Conservation (phyloP, 2,888 invertebrate species). For the Calliphora vomitoria region DNA sequence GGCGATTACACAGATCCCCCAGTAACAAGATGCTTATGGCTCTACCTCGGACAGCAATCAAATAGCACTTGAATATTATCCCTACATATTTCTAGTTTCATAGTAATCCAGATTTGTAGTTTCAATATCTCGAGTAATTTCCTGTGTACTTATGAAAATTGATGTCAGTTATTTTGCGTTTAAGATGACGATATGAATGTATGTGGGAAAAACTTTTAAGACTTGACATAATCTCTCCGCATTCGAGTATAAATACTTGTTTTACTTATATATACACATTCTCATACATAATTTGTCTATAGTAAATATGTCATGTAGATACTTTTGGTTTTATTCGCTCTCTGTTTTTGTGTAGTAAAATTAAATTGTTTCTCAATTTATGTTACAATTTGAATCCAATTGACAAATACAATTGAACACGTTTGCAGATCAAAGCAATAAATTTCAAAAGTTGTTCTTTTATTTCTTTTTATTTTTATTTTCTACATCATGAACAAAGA, state of each 20-base stretch:
- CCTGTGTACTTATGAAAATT: too few relatives aligned
- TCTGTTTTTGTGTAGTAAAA: constrained; percentile 3
- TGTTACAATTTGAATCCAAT: constrained; percentile 56
- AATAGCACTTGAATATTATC: too few relatives aligned
- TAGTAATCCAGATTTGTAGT: too few relatives aligned
- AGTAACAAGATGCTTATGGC: too few relatives aligned
- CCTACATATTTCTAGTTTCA: too few relatives aligned
- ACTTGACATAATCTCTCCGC: neutral
- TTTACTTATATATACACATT: neutral
- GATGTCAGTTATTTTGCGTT: too few relatives aligned
- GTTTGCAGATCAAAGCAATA: constrained; percentile 45
- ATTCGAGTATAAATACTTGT: too few relatives aligned
- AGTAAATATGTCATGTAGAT: neutral
- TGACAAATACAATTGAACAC: constrained; percentile 58
- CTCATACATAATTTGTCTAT: neutral
- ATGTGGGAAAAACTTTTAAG: neutral
- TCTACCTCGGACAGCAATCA: too few relatives aligned
- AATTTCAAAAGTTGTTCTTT: constrained; percentile 28
- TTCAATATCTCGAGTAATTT: too few relatives aligned
- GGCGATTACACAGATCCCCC: too few relatives aligned
- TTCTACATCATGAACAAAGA: neutral
- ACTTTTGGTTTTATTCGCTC: constrained; percentile 1
- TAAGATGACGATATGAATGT: too few relatives aligned
- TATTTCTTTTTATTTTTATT: neutral
- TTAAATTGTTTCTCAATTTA: constrained; percentile 47